Conservation (phyloP, 2,113 vertebrate species). For the Odobenus rosmarus region DNA sequence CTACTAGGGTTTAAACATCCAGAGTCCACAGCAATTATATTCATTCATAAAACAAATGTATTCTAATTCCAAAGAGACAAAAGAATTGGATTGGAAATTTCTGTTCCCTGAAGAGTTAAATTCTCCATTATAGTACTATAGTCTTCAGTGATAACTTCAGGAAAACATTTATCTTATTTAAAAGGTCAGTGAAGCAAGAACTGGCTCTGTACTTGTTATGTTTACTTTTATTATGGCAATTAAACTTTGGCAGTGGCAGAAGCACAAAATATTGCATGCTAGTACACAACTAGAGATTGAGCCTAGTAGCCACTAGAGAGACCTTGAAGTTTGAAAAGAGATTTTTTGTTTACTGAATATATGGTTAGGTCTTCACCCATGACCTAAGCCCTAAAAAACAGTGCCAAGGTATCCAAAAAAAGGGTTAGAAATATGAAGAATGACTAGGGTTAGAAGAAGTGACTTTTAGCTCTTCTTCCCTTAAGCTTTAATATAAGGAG, state of each 20-base stretch:
- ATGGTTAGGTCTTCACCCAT: not conserved
- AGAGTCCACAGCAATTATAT: not conserved
- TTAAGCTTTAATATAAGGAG: not conserved
- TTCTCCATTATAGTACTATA: not conserved
- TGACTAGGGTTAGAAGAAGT: not conserved
- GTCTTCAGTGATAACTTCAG: not conserved
- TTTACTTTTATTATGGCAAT: not conserved
- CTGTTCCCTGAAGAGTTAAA: not conserved
- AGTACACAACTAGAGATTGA: not conserved
- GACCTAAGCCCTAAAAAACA: not conserved
- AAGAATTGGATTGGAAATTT: not conserved
- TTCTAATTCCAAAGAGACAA: not conserved
- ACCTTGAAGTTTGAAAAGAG: not conserved
- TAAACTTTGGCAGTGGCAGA: not conserved
- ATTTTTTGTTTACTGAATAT: not conserved
- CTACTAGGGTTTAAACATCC: not conserved
- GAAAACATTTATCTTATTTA: not conserved
- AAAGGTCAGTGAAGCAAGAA: not conserved
- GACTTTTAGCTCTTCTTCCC: not conserved
- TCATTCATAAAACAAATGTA: not conserved
- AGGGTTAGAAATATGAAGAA: not conserved
- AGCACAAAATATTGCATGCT: not conserved
- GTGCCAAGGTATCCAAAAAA: not conserved
- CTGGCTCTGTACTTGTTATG: not conserved
- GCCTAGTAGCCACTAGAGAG: not conserved